Evolutionary conservation across 2,797 vertebrate genomes (phyloP).

Genomic region (Chaetophractus vellerosus): DNA sequence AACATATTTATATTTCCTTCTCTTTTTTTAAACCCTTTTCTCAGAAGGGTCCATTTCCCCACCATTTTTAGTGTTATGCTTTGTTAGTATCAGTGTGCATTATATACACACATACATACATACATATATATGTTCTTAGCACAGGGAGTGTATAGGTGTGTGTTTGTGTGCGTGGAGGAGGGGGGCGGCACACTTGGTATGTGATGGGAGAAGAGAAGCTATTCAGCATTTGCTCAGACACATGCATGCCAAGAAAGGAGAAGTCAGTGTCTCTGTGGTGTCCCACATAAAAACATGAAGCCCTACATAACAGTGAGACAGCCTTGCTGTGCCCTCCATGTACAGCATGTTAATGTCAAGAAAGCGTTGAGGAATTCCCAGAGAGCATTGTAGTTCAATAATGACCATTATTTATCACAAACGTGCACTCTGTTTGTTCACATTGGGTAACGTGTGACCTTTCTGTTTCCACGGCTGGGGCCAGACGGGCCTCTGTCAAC

Average conservation of each 20-base stretch:
- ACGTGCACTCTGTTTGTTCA: constrained; percentile 89
- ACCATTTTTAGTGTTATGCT: background rate
- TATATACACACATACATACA: background rate
- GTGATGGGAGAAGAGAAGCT: background rate
- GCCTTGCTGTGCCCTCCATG: constrained; percentile 76
- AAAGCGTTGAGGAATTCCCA: constrained; percentile 86
- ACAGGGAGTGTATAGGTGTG: background rate
- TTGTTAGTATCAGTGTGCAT: background rate
- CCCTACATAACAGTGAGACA: constrained; percentile 84
- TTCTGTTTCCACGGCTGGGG: constrained; percentile 90
- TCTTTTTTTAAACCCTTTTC: background rate
- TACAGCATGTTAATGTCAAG: constrained; percentile 80
- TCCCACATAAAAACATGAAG: constrained; percentile 69
- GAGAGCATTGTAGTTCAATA: constrained; percentile 88
- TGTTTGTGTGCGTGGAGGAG: fast-evolving
- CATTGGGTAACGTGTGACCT: constrained; percentile 93
- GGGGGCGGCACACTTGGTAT: background rate
- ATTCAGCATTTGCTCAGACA: constrained; percentile 36
- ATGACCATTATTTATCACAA: constrained; percentile 93
- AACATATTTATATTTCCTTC: background rate
- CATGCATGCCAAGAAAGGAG: constrained; percentile 57
- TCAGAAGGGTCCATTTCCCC: background rate
- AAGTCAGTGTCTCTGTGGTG: constrained; percentile 21
- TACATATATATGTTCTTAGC: background rate
- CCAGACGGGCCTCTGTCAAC: constrained; percentile 85